Evolutionary conservation across 1,140 invertebrate species (phyloP).

Genomic region (Apocrypta bakeri): DNA sequence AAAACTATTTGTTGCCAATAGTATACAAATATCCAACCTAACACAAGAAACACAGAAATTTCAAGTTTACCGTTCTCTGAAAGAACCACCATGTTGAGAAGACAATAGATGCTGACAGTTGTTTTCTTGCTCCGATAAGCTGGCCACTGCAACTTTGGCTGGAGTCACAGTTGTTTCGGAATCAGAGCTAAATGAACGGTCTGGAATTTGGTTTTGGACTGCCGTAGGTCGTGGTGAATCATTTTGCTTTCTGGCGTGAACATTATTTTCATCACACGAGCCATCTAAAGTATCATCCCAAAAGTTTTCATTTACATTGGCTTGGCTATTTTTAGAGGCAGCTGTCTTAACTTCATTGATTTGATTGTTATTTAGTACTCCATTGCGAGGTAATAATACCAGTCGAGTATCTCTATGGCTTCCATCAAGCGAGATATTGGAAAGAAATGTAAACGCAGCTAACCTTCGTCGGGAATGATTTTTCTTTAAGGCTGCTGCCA

Average conservation of each 20-base stretch:
- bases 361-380: constrained; percentile 60
- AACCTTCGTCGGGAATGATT: constrained; percentile 82
- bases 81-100: constrained; percentile 69
- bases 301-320: constrained; percentile 13
- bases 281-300: constrained; percentile 25
- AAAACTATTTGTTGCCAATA: neutral
- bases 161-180: constrained; percentile 79
- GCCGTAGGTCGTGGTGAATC: constrained; percentile 32
- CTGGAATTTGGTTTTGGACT: constrained; percentile 37
- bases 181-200: constrained; percentile 78
- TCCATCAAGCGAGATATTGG: constrained; percentile 95
- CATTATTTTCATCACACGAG: constrained; percentile 27
- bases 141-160: constrained; percentile 63
- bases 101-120: constrained; percentile 66
- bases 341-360: constrained; percentile 52
- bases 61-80: constrained; percentile 78
- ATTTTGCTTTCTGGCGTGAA: constrained; percentile 22
- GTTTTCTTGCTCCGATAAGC: constrained; percentile 65
- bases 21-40: too few species aligned
- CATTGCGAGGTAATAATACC: constrained; percentile 75
- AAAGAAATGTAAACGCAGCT: constrained; percentile 92
- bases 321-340: constrained; percentile 23
- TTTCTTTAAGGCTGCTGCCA: constrained; percentile 77
- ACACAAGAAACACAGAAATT: neutral
- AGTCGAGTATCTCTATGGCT: constrained; percentile 89